Evolutionary conservation across 2,888 invertebrate species (phyloP), one percentile per base, ranked within the genome.

Genomic region (Empis livida): DNA sequence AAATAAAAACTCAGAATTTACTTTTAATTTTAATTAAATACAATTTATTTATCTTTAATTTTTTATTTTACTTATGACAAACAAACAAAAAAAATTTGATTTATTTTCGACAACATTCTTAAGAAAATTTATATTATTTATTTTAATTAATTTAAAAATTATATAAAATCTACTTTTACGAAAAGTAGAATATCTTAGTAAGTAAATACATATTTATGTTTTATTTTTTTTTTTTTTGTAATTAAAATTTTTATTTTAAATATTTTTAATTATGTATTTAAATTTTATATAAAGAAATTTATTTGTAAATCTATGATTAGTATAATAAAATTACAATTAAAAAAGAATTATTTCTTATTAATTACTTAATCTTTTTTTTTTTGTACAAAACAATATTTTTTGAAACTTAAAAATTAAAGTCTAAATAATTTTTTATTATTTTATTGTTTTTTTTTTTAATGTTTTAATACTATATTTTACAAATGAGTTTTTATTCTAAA

Each of bases 131-230:
- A 27, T 27, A 8, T 27, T 27, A 27, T 8, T 27, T 27, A 27
- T 41, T 43, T 43, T 42, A 47, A 49, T 27, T 41, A 49, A 47
- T 40, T 44, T 31, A 46, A 43, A 48, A 47, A 51, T 46, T 49
- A 51, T 53, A 53, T 53, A 51, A 51, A 51, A 27, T 52, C 52
- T 51, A 54, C 54, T 55, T 55, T 55, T 49, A 55, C 55, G 54
- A 55, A 55, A 55, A 55, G 50, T 52, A 54, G 52, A 37, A 49
- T 27, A 27, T 27, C 23, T 27, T 27, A 27, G 23, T 27, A 27
- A 27, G 9, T 9, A 27, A 8, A 8, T 27, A 20, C 9, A 8
- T 27, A 27, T 6, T 20, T 5, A 20, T 20, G 20, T 20, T 20
- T 20, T 20, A 5, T 20, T 5, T 20, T 20, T 20, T 20, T 5